A percentile compares a stretch with the other conserved stretches of the same genome.
Evolutionary conservation across 2,113 vertebrate species (phyloP).

Genomic region (Hipposideros armiger): DNA sequence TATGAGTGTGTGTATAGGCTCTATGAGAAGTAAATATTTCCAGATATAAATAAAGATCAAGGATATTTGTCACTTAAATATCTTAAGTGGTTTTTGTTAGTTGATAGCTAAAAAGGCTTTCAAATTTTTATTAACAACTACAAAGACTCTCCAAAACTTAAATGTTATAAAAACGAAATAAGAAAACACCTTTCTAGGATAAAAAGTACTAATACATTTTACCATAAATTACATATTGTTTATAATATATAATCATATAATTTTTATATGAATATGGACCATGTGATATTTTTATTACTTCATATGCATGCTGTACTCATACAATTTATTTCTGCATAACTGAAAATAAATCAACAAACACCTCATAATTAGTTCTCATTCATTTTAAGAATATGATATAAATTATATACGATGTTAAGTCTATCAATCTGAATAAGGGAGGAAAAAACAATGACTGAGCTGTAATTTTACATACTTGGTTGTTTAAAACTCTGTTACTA

Average conservation of each 20-base stretch:
- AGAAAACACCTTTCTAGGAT: constrained; percentile 57
- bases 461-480: constrained; percentile 9
- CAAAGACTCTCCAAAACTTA: constrained; percentile 37
- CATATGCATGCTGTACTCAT: constrained; percentile 20
- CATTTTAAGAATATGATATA: constrained; percentile 38
- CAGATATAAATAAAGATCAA: constrained; percentile 53
- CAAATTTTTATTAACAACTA: constrained; percentile 50
- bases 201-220: not conserved
- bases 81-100: constrained; percentile 8
- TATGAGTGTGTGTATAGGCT: not conserved
- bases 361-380: constrained; percentile 15
- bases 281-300: constrained; percentile 49
- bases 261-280: not conserved
- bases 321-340: constrained; percentile 43
- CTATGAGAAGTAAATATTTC: constrained; percentile 48
- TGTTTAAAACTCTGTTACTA: constrained; percentile 5
- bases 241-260: constrained; percentile 10
- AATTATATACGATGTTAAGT: not conserved
- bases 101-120: not conserved
- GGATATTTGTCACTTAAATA: constrained; percentile 39
- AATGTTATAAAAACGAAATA: constrained; percentile 60
- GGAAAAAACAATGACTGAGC: not conserved
- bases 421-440: constrained; percentile 27
- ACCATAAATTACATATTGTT: constrained; percentile 19
- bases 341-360: constrained; percentile 52